A percentile compares a stretch with the other conserved stretches of the same genome.
phyloP scores from a whole-genome alignment of 2,797 vertebrate genomes.

The Brotula barbata region DNA sequence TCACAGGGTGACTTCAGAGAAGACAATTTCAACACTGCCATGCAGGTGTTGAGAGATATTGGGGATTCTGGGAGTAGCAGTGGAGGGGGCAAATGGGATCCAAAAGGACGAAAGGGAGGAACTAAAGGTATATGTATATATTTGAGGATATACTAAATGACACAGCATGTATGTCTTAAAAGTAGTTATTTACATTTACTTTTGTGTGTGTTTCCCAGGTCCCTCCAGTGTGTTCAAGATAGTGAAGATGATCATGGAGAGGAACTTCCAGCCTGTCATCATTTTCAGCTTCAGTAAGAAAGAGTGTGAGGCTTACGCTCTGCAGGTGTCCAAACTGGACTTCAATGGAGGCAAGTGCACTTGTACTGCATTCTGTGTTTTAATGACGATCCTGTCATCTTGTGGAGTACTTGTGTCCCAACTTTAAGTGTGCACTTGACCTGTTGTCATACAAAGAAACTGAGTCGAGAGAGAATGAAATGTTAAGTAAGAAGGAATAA shows the following conservation, averaged over 20 bases:
- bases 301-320: slow-evolving; percentile 97
- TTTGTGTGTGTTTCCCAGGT: slow-evolving; percentile 68
- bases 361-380: background rate
- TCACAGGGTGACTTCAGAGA: slow-evolving; percentile 95
- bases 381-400: background rate
- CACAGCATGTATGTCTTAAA: background rate
- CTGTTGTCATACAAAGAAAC: no score
- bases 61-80: slow-evolving; percentile 81
- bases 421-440: no score
- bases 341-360: slow-evolving; percentile 88
- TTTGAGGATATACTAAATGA: background rate
- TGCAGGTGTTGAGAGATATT: slow-evolving; percentile 94
- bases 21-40: slow-evolving; percentile 99
- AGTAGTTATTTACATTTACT: background rate
- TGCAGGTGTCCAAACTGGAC: slow-evolving; percentile 96
- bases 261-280: slow-evolving; percentile 98
- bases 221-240: slow-evolving; percentile 98
- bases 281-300: slow-evolving; percentile 99
- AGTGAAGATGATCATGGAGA: slow-evolving; percentile 99
- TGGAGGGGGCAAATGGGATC: slow-evolving; percentile 86
- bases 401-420: background rate
- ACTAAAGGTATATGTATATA: slow-evolving; percentile 84
- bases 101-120: slow-evolving; percentile 92
- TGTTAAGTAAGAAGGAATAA: no score
- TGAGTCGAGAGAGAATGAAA: no score